Evolutionary conservation across 2,888 invertebrate species (phyloP).

Genomic region (Rhabditoides inermis): DNA sequence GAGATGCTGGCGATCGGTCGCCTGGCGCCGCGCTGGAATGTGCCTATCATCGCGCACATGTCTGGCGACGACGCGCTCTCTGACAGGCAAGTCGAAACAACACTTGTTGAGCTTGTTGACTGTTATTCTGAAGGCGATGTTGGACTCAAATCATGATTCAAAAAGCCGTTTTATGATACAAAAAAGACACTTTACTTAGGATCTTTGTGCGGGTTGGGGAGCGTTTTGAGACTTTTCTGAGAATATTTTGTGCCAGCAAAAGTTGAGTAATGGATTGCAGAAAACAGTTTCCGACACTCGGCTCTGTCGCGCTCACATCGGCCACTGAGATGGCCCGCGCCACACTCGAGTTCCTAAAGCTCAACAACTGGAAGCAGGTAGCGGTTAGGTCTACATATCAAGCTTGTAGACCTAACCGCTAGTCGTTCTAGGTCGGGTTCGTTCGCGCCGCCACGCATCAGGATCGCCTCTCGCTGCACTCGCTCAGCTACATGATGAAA

Average conservation of each 20-base stretch:
- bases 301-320: slow-evolving; percentile 49
- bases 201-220: too few relatives aligned
- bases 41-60: slow-evolving; percentile 50
- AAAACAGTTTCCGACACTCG: slow-evolving; percentile 44
- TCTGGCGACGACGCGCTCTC: slow-evolving; percentile 48
- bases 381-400: background rate
- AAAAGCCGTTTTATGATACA: too few relatives aligned
- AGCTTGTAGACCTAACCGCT: too few relatives aligned
- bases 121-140: too few relatives aligned
- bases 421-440: slow-evolving; percentile 33
- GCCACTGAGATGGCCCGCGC: slow-evolving; percentile 51
- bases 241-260: too few relatives aligned
- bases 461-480: slow-evolving; percentile 41
- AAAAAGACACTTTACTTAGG: too few relatives aligned
- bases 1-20: slow-evolving; percentile 51
- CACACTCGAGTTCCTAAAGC: slow-evolving; percentile 38
- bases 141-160: too few relatives aligned
- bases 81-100: too few relatives aligned
- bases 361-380: slow-evolving; percentile 48
- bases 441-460: slow-evolving; percentile 34
- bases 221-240: too few relatives aligned
- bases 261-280: too few relatives aligned
- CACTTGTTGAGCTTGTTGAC: too few relatives aligned
- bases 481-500: slow-evolving; percentile 38
- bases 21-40: slow-evolving; percentile 48